Percentiles rank a stretch among this genome's conserved stretches.
Evolutionary conservation across 2,797 vertebrate genomes (phyloP).

Genomic region (Craterocephalus amniculus): DNA sequence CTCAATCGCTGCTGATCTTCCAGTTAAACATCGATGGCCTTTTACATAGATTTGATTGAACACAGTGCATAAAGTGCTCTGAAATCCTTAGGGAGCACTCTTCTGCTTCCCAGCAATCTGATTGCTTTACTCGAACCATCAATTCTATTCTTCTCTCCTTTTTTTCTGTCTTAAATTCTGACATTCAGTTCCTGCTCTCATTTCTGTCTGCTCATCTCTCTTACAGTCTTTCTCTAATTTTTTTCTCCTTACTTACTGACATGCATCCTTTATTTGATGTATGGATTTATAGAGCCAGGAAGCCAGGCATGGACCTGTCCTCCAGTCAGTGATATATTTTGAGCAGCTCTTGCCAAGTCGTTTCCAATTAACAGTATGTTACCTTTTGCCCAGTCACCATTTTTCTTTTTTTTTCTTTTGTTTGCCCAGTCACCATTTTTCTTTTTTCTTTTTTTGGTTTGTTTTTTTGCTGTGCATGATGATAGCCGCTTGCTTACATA

Average conservation of each 20-base stretch:
- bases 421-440: not conserved
- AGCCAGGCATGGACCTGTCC: not conserved
- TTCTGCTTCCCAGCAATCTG: conserved; percentile 59
- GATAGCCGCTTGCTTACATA: too few relatives aligned
- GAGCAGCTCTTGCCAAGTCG: not conserved
- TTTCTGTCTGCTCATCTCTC: conserved; percentile 14
- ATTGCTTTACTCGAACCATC: conserved; percentile 37
- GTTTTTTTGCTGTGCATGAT: too few relatives aligned
- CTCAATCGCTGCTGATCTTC: conserved; percentile 56
- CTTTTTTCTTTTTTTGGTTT: conserved; percentile 1
- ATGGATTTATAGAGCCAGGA: conserved; percentile 29
- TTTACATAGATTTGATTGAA: conserved; percentile 64
- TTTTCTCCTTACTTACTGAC: conserved; percentile 22
- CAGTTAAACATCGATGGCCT: conserved; percentile 59
- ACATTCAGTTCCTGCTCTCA: conserved; percentile 12
- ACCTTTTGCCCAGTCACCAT: not conserved
- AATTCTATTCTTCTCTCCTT: conserved; percentile 37
- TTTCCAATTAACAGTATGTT: conserved; percentile 20
- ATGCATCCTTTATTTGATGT: conserved; percentile 8
- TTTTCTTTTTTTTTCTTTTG: conserved; percentile 1
- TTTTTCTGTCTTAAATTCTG: conserved; percentile 10
- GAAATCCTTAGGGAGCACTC: conserved; percentile 46
- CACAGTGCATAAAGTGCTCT: conserved; percentile 54
- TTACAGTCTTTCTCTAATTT: not conserved
- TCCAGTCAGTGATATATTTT: conserved; percentile 37